These are phyloP conservation scores for Artemia franciscana DNA, from an alignment of 1,140 invertebrate species.

Conservation along the genomic window DNA sequence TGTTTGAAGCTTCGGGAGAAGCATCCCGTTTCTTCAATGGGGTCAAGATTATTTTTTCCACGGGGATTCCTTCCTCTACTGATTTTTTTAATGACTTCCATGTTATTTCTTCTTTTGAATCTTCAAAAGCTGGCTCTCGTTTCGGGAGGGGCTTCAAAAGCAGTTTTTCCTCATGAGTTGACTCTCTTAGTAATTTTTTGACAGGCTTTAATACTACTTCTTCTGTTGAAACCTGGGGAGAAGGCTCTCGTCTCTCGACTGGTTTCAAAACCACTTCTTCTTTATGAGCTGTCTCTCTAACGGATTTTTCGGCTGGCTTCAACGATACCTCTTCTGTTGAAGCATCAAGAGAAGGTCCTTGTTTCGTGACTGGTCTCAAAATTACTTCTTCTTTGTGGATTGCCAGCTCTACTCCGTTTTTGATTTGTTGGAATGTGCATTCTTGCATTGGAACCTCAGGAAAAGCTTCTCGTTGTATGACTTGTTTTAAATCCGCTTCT, in stretches of 20 bases:
- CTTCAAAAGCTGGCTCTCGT: conserved; percentile 4
- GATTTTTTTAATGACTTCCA: neutral
- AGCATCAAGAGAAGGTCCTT: conserved; percentile 1
- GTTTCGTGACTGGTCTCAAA: conserved; percentile 3
- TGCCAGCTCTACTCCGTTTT: too few relatives aligned
- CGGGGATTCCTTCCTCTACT: neutral
- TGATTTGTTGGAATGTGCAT: too few relatives aligned
- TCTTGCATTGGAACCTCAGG: neutral
- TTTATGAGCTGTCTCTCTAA: neutral
- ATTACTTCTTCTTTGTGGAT: neutral
- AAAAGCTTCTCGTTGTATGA: neutral
- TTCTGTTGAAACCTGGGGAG: neutral
- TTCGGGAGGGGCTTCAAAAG: neutral
- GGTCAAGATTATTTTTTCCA: neutral
- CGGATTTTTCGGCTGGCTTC: neutral
- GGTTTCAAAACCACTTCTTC: conserved; percentile 8
- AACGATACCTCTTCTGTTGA: conserved; percentile 1
- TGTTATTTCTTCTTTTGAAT: conserved; percentile 1
- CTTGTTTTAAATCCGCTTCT: neutral
- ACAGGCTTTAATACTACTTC: neutral
- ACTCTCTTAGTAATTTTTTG: conserved; percentile 11
- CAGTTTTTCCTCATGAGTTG: conserved; percentile 8
- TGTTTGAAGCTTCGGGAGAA: neutral
- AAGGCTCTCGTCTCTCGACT: too few relatives aligned
- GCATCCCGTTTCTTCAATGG: neutral